Evolutionary conservation across 2,888 invertebrate genomes (phyloP).

Genomic region (Caenorhabditis zanzibari): DNA sequence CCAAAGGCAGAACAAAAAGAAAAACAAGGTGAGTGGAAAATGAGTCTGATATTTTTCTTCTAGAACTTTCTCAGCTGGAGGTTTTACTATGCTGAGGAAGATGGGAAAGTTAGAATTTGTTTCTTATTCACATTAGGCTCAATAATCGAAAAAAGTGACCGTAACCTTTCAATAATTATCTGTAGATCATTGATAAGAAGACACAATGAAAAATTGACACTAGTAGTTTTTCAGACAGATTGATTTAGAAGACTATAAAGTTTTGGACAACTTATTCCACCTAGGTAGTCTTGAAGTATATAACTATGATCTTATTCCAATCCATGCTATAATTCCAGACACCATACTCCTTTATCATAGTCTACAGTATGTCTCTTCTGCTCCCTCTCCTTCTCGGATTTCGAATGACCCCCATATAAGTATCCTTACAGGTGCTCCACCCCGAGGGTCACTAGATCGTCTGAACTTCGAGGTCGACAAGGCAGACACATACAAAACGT

Average conservation of each 20-base stretch:
- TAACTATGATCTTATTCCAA: no score
- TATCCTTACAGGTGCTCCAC: not conserved
- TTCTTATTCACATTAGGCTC: not conserved
- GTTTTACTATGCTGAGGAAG: no score
- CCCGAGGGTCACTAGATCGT: slow-evolving; percentile 17
- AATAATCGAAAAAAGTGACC: no score
- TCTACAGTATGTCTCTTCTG: not conserved
- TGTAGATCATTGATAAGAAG: no score
- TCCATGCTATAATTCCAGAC: no score
- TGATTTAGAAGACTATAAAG: no score
- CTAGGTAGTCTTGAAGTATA: not conserved
- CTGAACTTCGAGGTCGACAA: slow-evolving; percentile 59
- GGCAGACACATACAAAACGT: slow-evolving; percentile 52
- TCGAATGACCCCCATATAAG: not conserved
- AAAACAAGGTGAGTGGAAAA: slow-evolving; percentile 50
- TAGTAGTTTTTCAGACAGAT: no score
- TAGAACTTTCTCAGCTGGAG: not conserved
- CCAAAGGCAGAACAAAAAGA: slow-evolving; percentile 24
- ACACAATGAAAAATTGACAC: no score
- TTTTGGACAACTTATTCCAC: no score
- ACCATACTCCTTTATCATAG: not conserved
- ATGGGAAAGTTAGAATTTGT: not conserved
- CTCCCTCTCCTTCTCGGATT: not conserved
- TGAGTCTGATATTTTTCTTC: slow-evolving; percentile 26
- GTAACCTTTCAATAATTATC: no score